A percentile compares a stretch with the other conserved stretches of the same genome.
These are phyloP conservation scores for Agrotis ipsilon DNA, from an alignment of 2,888 invertebrate genomes.

Conservation along the genomic window DNA sequence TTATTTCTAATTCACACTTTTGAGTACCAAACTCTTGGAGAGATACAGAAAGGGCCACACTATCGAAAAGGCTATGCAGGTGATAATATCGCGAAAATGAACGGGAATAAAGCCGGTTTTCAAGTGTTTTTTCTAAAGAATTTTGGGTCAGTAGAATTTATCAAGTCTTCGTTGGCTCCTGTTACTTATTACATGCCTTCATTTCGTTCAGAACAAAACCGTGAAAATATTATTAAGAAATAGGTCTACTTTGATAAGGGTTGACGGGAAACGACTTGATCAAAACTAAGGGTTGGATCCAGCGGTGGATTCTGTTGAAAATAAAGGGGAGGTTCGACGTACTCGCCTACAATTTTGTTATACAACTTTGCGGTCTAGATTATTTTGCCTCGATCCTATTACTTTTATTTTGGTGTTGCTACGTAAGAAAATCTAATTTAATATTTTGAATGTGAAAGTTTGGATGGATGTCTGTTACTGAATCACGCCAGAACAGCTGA, in stretches of 20 bases:
- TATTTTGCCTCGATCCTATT: background rate
- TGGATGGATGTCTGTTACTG: too few relatives aligned
- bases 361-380: background rate
- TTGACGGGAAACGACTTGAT: constrained; percentile 52
- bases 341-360: background rate
- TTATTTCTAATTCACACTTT: too few relatives aligned
- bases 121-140: background rate
- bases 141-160: background rate
- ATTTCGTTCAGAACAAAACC: constrained; percentile 36
- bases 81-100: too few relatives aligned
- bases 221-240: constrained; percentile 47
- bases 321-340: constrained; percentile 9
- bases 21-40: too few relatives aligned
- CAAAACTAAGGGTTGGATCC: constrained; percentile 32
- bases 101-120: too few relatives aligned
- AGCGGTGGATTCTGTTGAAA: constrained; percentile 30
- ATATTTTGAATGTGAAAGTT: too few relatives aligned
- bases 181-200: constrained; percentile 32
- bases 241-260: constrained; percentile 46
- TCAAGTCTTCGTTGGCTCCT: constrained; percentile 4
- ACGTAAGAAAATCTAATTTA: too few relatives aligned
- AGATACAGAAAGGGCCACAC: too few relatives aligned
- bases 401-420: too few relatives aligned
- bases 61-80: too few relatives aligned
- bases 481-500: too few relatives aligned